phyloP scores from a whole-genome alignment of 2,888 invertebrate species.

The Aricia artaxerxes region DNA sequence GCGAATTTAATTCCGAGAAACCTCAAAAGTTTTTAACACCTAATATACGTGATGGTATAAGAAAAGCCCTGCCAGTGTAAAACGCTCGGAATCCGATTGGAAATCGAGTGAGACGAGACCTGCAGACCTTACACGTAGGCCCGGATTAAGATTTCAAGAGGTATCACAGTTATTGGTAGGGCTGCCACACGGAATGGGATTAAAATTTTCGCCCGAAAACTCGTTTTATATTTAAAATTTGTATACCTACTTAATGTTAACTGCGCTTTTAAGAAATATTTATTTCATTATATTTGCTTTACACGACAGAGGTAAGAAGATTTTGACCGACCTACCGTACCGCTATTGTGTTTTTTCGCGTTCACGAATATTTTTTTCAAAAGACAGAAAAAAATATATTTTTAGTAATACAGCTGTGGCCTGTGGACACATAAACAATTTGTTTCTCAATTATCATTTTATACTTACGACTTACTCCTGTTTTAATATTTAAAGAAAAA shows the following conservation, averaged over 20 bases:
- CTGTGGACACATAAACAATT: no score
- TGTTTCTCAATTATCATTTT: no score
- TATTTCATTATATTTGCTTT: no score
- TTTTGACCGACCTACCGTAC: no score
- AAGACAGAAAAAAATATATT: no score
- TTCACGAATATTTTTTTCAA: no score
- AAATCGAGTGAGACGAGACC: slow-evolving; percentile 34
- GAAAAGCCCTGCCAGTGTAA: slow-evolving; percentile 30
- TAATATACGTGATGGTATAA: slow-evolving; percentile 27
- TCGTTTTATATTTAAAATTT: background rate
- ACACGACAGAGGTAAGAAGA: no score
- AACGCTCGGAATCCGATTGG: slow-evolving; percentile 33
- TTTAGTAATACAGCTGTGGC: no score
- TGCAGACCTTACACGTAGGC: slow-evolving; percentile 37
- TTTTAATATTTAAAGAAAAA: background rate
- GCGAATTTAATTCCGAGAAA: background rate
- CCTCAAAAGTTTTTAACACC: slow-evolving; percentile 4
- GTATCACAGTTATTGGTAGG: slow-evolving; percentile 47
- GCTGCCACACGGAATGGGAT: slow-evolving; percentile 29
- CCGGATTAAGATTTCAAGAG: slow-evolving; percentile 51
- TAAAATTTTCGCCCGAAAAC: background rate
- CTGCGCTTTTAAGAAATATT: no score
- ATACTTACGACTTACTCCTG: no score
- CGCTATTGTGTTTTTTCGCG: no score
- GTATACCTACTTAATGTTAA: no score